These are phyloP conservation scores for Corynorhinus townsendii DNA, from an alignment of 2,113 vertebrate species.

Conservation along the genomic window DNA sequence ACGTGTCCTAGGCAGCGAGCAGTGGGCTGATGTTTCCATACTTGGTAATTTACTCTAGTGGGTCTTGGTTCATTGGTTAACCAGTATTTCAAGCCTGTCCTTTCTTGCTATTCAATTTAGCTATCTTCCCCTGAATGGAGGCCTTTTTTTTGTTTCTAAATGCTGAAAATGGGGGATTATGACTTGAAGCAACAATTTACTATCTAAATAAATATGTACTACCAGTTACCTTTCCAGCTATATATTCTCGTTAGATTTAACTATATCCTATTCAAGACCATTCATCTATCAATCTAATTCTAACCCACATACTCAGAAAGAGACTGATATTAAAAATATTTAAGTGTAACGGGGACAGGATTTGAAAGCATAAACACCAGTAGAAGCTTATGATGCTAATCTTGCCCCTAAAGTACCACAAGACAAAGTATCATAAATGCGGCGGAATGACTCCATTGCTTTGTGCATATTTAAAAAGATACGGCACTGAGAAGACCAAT, in stretches of 20 bases:
- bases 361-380: conserved; percentile 47
- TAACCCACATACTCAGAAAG: background rate
- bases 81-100: conserved; percentile 75
- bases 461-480: conserved; percentile 64
- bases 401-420: conserved; percentile 30
- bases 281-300: conserved; percentile 53
- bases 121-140: conserved; percentile 48
- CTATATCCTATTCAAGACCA: conserved; percentile 54
- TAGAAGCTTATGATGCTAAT: conserved; percentile 23
- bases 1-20: conserved; percentile 34
- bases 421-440: conserved; percentile 56
- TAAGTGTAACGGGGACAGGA: conserved; percentile 34
- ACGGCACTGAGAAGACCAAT: conserved; percentile 52
- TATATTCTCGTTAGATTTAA: conserved; percentile 38
- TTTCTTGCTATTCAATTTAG: conserved; percentile 70
- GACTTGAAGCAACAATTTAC: conserved; percentile 72
- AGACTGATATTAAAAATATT: conserved; percentile 40
- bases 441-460: conserved; percentile 31
- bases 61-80: conserved; percentile 69
- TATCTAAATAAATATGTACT: conserved; percentile 63
- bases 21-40: conserved; percentile 40
- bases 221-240: conserved; percentile 66
- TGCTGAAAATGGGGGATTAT: conserved; percentile 71
- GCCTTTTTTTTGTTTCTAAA: conserved; percentile 72
- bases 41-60: conserved; percentile 70